Base-by-base conservation (phyloP, 2,113 vertebrate genomes). In the Diadophis punctatus region DNA sequence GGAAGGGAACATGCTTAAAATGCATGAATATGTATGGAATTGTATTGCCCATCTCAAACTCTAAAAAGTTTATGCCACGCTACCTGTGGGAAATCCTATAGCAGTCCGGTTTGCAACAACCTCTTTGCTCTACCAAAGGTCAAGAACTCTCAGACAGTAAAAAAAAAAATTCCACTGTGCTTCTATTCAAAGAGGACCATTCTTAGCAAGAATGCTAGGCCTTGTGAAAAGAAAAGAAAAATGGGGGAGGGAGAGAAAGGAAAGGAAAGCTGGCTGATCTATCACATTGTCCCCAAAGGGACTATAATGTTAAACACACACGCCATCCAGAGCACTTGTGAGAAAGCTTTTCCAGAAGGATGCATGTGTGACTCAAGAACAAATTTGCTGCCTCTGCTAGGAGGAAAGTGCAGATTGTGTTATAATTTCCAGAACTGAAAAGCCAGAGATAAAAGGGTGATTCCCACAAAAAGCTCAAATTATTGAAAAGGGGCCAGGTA, bases 131-230 rank as follows among this genome's bases (percentile, higher is more conserved):
- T 96, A 96, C 18, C 74, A 80, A 97, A 94, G 97, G 92, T 95
- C 97, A 97, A 97, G 97, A 97, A 97, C 34, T 43, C 34, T 97
- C 97, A 97, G 97, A 97, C 97, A 97, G 97, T 97, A 95, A 95
- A 93, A 97, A 96, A 55, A 97, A 97, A 97, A 97, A 97, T 97
- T 97, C 97, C 97, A 96, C 95, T 48, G 43, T 97, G 97, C 95
- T 96, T 98, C 96, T 96, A 98, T 97, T 98, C 97, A 98, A 97
- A 98, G 97, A 96, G 86, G 92, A 96, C 96, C 97, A 97, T 97
- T 98, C 97, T 97, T 97, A 94, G 94, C 90, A 86, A 95, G 91
- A 92, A 92, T 91, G 91, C 90, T 93, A 95, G 89, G 96, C 96
- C 96, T 96, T 20, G 93, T 95, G 95, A 97, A 97, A 97, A 96